These are phyloP conservation scores for Sternarchorhynchus goeldii DNA, from an alignment of 2,797 vertebrate genomes.

Conservation along the genomic window DNA sequence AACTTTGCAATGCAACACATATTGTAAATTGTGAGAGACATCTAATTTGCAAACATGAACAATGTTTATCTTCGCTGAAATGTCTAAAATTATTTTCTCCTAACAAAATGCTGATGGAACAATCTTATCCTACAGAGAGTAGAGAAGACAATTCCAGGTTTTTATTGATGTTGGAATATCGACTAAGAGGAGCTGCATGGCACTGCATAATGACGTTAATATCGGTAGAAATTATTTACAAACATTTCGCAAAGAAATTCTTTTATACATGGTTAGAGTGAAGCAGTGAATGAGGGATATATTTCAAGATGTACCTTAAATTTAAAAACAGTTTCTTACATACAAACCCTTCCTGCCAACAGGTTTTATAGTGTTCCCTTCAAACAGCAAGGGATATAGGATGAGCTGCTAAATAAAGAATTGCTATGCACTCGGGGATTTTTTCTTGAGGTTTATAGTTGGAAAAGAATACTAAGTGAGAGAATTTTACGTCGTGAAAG, in stretches of 20 bases:
- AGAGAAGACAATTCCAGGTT: not conserved
- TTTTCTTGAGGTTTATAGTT: not conserved
- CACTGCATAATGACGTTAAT: not conserved
- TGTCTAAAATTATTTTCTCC: not conserved
- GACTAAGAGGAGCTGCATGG: not conserved
- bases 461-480: not conserved
- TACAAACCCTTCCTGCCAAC: slow-evolving; percentile 10
- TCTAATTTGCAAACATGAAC: not conserved
- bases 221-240: not conserved
- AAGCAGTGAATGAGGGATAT: not conserved
- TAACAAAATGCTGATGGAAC: slow-evolving; percentile 2
- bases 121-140: not conserved
- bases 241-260: not conserved
- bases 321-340: not conserved
- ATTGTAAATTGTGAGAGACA: not conserved
- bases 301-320: not conserved
- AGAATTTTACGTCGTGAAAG: not conserved
- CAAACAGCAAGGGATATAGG: not conserved
- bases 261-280: not conserved
- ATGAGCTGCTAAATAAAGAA: not conserved
- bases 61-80: not conserved
- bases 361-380: slow-evolving; percentile 26
- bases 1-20: slow-evolving; percentile 50
- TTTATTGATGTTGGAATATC: slow-evolving; percentile 1
- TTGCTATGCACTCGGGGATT: not conserved